These are phyloP conservation scores for Alectura lathami DNA, from an alignment of 2,113 vertebrate species.

Conservation along the genomic window DNA sequence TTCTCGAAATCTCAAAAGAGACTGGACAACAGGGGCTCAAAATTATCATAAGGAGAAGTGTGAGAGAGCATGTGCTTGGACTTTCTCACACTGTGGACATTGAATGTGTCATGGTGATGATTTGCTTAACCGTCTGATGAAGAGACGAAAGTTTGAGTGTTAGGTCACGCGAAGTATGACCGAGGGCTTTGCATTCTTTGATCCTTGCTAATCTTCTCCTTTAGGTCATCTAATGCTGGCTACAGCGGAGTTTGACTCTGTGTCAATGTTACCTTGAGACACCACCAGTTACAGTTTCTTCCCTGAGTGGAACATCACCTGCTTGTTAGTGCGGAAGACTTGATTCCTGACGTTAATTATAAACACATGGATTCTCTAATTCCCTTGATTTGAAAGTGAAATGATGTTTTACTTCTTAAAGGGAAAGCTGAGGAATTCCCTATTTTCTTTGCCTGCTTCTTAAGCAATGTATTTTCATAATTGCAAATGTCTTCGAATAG, in stretches of 20 bases:
- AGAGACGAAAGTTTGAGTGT: not conserved
- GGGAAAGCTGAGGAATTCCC: not conserved
- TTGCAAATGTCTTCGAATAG: not conserved
- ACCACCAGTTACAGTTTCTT: not conserved
- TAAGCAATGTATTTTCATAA: not conserved
- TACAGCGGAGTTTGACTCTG: not conserved
- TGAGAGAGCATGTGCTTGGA: conserved; percentile 19
- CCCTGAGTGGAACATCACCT: not conserved
- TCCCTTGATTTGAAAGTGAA: not conserved
- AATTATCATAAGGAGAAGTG: not conserved
- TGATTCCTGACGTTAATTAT: not conserved
- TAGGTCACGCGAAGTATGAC: not conserved
- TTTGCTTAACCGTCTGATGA: not conserved
- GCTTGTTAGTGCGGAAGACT: not conserved
- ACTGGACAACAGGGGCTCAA: not conserved
- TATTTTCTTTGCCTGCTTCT: too few species aligned
- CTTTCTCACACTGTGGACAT: conserved; percentile 36
- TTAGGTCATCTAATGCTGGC: not conserved
- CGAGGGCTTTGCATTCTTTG: not conserved
- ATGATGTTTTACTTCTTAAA: not conserved
- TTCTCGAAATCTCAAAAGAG: not conserved
- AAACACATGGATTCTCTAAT: not conserved
- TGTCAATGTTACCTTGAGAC: not conserved
- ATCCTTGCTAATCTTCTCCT: conserved; percentile 42
- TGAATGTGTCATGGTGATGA: conserved; percentile 30